These are phyloP conservation scores for Samia ricini DNA, from an alignment of 1,140 invertebrate genomes.

Conservation along the genomic window DNA sequence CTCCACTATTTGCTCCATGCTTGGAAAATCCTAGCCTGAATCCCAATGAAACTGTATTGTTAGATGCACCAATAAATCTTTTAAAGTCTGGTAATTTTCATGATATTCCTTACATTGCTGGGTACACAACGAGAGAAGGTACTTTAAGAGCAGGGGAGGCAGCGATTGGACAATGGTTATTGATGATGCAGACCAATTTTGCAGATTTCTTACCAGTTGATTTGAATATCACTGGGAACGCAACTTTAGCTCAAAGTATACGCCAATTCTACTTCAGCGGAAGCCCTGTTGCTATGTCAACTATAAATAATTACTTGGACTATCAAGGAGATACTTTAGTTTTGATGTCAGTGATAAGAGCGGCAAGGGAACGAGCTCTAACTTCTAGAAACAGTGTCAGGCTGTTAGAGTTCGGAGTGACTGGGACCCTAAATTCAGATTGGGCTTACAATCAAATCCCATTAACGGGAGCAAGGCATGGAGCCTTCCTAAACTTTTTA, in stretches of 20 bases:
- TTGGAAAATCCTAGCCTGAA: conserved; percentile 46
- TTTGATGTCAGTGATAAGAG: conserved; percentile 44
- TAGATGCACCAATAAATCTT: conserved; percentile 50
- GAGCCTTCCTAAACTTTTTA: conserved; percentile 50
- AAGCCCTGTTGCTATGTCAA: conserved; percentile 40
- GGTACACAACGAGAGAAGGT: conserved; percentile 57
- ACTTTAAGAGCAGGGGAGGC: conserved; percentile 50
- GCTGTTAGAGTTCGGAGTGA: conserved; percentile 48
- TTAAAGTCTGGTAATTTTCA: conserved; percentile 51
- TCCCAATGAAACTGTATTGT: conserved; percentile 42
- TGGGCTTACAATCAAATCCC: conserved; percentile 51
- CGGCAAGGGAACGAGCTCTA: conserved; percentile 40
- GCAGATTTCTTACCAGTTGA: conserved; percentile 52
- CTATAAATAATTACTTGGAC: conserved; percentile 58
- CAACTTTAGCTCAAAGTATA: conserved; percentile 33
- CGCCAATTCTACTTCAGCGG: conserved; percentile 51
- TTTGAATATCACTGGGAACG: conserved; percentile 39
- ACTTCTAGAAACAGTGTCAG: conserved; percentile 43
- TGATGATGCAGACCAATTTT: conserved; percentile 54
- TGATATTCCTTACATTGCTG: conserved; percentile 54
- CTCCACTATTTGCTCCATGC: conserved; percentile 60
- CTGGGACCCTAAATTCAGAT: conserved; percentile 43
- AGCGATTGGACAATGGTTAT: conserved; percentile 38
- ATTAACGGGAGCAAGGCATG: conserved; percentile 49
- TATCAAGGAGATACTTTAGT: conserved; percentile 58